Conservation (phyloP, 1,140 invertebrate species). For the Platorchestia sp. region DNA sequence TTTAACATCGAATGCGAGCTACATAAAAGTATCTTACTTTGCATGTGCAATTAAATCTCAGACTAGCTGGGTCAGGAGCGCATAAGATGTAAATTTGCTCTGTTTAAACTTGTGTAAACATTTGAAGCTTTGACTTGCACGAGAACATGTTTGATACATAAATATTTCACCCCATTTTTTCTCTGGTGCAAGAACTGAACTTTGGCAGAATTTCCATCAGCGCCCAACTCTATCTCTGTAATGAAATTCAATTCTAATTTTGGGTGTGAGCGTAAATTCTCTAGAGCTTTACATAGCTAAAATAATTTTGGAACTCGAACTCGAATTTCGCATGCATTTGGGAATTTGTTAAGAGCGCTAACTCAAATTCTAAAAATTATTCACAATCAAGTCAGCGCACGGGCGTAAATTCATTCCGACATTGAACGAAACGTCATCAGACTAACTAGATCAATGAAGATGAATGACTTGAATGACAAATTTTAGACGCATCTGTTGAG, state of each 20-base stretch:
- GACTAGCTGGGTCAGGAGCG: too few relatives aligned
- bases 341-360: too few relatives aligned
- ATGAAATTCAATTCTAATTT: neutral
- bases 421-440: neutral
- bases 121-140: neutral
- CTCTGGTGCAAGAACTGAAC: neutral
- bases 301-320: too few relatives aligned
- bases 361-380: too few relatives aligned
- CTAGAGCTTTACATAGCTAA: neutral
- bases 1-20: too few relatives aligned
- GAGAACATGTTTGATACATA: neutral
- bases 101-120: neutral
- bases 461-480: neutral
- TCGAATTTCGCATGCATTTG: too few relatives aligned
- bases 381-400: neutral
- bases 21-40: too few relatives aligned
- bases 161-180: neutral
- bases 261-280: neutral
- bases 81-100: neutral
- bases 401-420: neutral
- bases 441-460: neutral
- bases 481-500: neutral
- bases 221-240: too few relatives aligned
- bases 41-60: too few relatives aligned
- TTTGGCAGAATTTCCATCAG: neutral